A percentile compares a stretch with the other conserved stretches of the same genome.
Conservation (phyloP, 2,797 vertebrate genomes). For the Poeciliopsis turneri region DNA sequence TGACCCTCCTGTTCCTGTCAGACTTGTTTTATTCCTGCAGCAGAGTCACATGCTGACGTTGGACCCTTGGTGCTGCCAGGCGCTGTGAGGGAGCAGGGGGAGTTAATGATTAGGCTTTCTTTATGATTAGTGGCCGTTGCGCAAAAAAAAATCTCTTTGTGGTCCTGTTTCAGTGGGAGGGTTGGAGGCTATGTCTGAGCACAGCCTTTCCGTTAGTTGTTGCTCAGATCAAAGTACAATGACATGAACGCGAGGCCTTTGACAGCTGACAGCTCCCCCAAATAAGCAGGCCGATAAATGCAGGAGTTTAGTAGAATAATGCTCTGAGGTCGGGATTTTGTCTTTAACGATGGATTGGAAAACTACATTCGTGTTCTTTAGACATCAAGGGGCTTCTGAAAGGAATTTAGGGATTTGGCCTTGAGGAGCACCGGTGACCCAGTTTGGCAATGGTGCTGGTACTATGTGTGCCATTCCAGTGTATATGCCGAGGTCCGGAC, state of each 20-base stretch:
- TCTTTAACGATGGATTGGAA: constrained; percentile 32
- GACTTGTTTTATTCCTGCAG: constrained; percentile 32
- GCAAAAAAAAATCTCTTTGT: constrained; percentile 35
- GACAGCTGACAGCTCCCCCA: constrained; percentile 41
- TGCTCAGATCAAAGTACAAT: constrained; percentile 76
- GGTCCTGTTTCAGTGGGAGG: constrained; percentile 53
- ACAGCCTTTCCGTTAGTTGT: constrained; percentile 26
- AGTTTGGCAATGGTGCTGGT: constrained; percentile 76
- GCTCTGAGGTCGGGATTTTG: constrained; percentile 8
- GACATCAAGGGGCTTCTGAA: constrained; percentile 30
- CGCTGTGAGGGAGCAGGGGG: constrained; percentile 50
- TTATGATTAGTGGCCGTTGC: constrained; percentile 79
- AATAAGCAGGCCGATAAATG: constrained; percentile 35
- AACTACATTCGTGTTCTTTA: constrained; percentile 30
- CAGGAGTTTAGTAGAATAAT: constrained; percentile 10
- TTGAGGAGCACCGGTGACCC: constrained; percentile 20
- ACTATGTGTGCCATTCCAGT: constrained; percentile 86
- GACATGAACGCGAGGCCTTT: constrained; percentile 43
- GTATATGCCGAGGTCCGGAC: constrained; percentile 77
- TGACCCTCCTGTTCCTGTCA: constrained; percentile 26
- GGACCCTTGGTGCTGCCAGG: constrained; percentile 42
- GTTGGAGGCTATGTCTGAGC: constrained; percentile 44
- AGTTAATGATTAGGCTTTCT: constrained; percentile 81
- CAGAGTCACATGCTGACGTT: constrained; percentile 64
- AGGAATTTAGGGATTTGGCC: constrained; percentile 14